Base-by-base conservation (phyloP, 2,888 invertebrate species). In the Abscondita cerata region DNA sequence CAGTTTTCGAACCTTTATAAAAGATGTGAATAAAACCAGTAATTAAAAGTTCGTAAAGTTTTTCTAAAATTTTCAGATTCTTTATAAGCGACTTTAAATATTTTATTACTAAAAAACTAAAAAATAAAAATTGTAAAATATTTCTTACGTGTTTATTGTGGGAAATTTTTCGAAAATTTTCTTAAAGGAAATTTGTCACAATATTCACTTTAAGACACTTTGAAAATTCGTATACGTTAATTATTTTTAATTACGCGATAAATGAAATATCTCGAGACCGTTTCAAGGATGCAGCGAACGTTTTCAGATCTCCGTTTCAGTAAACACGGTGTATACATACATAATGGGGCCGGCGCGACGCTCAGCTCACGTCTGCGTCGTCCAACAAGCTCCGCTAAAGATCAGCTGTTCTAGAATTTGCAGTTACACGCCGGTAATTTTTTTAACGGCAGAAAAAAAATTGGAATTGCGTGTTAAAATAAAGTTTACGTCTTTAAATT, bases 301-400 rank as follows among this genome's bases (percentile, higher is more conserved):
- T 58, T n/a, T n/a, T 47, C 56, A 58, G 63, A 59, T 62, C 62
- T 62, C 62, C 55, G 46, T 65, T 69, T 63, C 66, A 67, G 68
- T 69, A 68, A 69, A 69, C 69, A 67, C 59, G 58, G 66, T 56
- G 2, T 44, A 44, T 15, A 52, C 59, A 52, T 62, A 59, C 59
- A 62, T 59, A 57, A 61, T 68, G 69, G 68, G 70, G 63, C 74
- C 68, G 70, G 68, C 69, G 63, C 74, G 74, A 70, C 72, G 73
- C 75, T 74, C 69, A 73, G 75, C 71, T 69, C 68, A 67, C 70
- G 72, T 66, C 70, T 70, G 74, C 72, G 72, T 72, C 72, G 73
- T 72, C 71, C 72, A 67, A 68, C 69, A 70, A 73, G 72, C 73
- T 69, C 72, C 73, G 68, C 69, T 68, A 56, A 62, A 64, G 67